Conservation (phyloP, 2,888 invertebrate species). For the Drosophila falleni region DNA sequence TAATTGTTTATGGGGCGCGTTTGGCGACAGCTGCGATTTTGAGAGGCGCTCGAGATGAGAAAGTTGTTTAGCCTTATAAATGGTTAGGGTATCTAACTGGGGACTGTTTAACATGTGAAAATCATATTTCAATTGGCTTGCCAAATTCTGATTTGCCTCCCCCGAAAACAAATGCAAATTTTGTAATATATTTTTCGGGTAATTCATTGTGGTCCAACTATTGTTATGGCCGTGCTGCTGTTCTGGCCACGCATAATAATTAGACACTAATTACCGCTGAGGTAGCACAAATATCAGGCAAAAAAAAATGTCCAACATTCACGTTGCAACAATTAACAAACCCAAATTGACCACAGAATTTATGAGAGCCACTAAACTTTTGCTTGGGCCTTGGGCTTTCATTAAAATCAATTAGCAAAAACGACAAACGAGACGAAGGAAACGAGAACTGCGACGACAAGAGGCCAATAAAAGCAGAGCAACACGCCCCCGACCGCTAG, state of each 20-base stretch:
- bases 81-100: not conserved
- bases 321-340: slow-evolving; percentile 82
- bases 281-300: slow-evolving; percentile 7
- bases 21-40: slow-evolving; percentile 77
- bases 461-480: slow-evolving; percentile 81
- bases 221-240: slow-evolving; percentile 20
- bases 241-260: slow-evolving; percentile 58
- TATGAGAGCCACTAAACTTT: slow-evolving; percentile 66
- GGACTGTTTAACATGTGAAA: slow-evolving; percentile 2
- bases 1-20: slow-evolving; percentile 71
- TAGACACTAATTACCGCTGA: slow-evolving; percentile 66
- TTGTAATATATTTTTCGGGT: slow-evolving; percentile 42
- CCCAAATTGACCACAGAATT: slow-evolving; percentile 83
- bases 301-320: slow-evolving; percentile 35
- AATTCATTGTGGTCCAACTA: slow-evolving; percentile 35
- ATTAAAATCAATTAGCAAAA: slow-evolving; percentile 80
- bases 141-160: slow-evolving; percentile 17
- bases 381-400: slow-evolving; percentile 53
- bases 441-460: slow-evolving; percentile 39
- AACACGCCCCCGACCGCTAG: slow-evolving; percentile 55
- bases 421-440: slow-evolving; percentile 44
- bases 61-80: slow-evolving; percentile 9
- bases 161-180: slow-evolving; percentile 31
- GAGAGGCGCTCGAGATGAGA: slow-evolving; percentile 35
- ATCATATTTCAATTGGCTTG: slow-evolving; percentile 9